Evolutionary conservation across 2,113 vertebrate genomes (phyloP), one percentile per base, ranked within the genome.

Genomic region (Delphinapterus leucas): DNA sequence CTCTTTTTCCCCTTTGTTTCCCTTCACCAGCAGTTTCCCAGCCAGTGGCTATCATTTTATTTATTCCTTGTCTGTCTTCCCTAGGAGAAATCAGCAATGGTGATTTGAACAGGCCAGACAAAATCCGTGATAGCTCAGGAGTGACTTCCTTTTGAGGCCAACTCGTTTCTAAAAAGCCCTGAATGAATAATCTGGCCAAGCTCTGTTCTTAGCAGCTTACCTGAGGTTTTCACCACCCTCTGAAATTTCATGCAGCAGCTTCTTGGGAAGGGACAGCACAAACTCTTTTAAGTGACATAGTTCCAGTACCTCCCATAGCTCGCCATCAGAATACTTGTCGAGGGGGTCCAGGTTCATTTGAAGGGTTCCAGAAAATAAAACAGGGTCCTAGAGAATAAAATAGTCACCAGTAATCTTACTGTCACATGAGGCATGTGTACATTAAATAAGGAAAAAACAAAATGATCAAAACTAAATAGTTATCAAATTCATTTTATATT

Each of bases 261-360:
- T 98, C 93, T 96, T 97, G 87, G 98, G 98, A 61, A 99, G 96
- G 9, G 97, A 97, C 67, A 95, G 94, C 38, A 98, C 98, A 97
- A 98, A 98, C 67, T 98, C 93, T 74, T 98, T 98, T 25, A 98
- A 92, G 92, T 98, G 95, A 96, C 98, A 98, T 68, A 98, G 71
- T 90, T 98, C 98, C 88, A 99, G 79, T 28, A 95, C 97, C 20
- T 98, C 87, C 98, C 98, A 99, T 36, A 98, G 97, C 90, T 99
- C 96, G 15, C 92, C 68, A 77, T 98, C 98, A 44, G 97, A 96
- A 84, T 98, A 96, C 73, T 97, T 98, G 80, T 96, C 95, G 93
- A 98, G 86, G 8, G 98, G 98, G 97, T 99, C 98, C 97, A 99
- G 97, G 90, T 99, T 99, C 91, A 97, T 98, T 82, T 96, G 93